Evolutionary conservation across 2,797 vertebrate species (phyloP), one percentile per base, ranked within the genome.

Genomic region (Coregonus ussuriensis): DNA sequence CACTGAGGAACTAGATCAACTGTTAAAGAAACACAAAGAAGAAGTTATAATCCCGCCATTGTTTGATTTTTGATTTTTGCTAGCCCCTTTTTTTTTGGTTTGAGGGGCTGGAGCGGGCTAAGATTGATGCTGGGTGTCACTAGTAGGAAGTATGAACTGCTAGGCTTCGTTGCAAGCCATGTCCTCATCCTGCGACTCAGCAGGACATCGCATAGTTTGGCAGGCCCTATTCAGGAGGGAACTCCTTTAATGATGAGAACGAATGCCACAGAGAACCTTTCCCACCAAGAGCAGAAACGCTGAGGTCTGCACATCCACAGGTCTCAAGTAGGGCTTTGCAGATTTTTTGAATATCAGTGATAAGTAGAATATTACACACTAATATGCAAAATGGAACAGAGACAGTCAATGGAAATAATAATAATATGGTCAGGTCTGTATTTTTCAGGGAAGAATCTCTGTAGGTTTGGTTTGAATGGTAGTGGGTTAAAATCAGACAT

Each of bases 81-180:
- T 16, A 6, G 90, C 83, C 79, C 84, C 81, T 21, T 53, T 80
- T 84, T 85, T 33, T 82, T 77, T 14, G 25, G 59, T 77, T 18
- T 81, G 85, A 81, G 3, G 81, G 84, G 87, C 89, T 87, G 93
- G 91, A 91, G 93, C 91, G 88, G 86, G 88, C 86, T 85, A 96
- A 97, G 97, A 98, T 97, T 97, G 95, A 98, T 98, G 96, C 89
- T 79, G 89, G 88, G 93, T 96, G 95, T 98, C 96, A 96, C 89
- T 84, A 86, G 88, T 95, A 96, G 97, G 96, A 98, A 97, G 95
- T 95, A 90, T 90, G 95, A 93, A 94, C 93, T 79, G 95, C 95
- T 95, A 93, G 92, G 95, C 95, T 95, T 95, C 95, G 91, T 94
- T 96, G 96, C 94, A 95, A 93, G 90, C 88, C 90, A 88, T 93